Base-by-base conservation (phyloP, 2,113 vertebrate genomes). In the Excalfactoria chinensis region DNA sequence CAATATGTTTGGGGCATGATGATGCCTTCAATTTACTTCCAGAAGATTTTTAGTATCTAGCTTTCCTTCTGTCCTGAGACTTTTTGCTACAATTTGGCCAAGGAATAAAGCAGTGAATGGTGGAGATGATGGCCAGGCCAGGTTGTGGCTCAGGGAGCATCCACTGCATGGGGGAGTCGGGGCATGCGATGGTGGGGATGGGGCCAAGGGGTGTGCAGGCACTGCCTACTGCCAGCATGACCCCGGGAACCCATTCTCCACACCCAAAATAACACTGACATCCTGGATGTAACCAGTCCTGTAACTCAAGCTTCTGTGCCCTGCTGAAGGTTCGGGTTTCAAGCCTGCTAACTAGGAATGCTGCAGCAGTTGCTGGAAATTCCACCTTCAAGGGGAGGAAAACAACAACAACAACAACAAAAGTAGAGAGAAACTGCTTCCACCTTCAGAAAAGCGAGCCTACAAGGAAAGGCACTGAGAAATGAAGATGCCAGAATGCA, bases 171-270 rank as follows among this genome's bases (percentile, higher is more conserved):
- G 21, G 58, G 63, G 28, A 32, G 6, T 2, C 44, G 20, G 28
- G 58, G 43, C n/a, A 53, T 12, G 32, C 1, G 2, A 20, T 9
- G 76, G 6, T 1, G 11, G 10, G 19, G 0, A 66, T 71, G 22
- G 1, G 40, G 5, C 73, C 16, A 51, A 56, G 49, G 28, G 19
- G 1, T 56, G 64, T 7, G 0, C 30, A 49, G 40, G 35, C 7
- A 0, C 58, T 18, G 26, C 46, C 66, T 2, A 0, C 13, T 20
- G 22, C 16, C 1, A 13, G 48, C 2, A 0, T 18, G 41, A 6
- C 71, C 14, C 21, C 7, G 0, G 25, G 32, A n/a, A 25, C 5
- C 26, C 16, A 10, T 30, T 55, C 55, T 64, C 20, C 66, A 7
- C 35, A 66, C 19, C 58, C 86, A 41, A 6, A 62, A n/a, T 62